Base-by-base conservation (phyloP, 1,140 invertebrate genomes). In the Neomicropteryx cornuta region DNA sequence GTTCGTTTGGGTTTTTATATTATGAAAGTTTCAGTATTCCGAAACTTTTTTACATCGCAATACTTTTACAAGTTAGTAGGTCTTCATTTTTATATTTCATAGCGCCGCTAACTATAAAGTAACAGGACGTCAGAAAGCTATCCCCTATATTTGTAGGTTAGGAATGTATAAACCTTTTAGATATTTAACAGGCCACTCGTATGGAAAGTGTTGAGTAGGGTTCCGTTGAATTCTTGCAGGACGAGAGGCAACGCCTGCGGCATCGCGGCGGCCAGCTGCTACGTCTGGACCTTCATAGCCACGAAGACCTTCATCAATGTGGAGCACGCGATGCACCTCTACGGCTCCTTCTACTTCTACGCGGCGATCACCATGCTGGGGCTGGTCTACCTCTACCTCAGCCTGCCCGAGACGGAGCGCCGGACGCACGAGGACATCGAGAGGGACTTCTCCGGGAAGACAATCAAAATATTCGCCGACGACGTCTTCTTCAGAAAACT, bases 391-490 rank as follows among this genome's bases (percentile, higher is more conserved):
- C 56, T 84, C 10, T 75, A 74, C 41, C 67, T 77, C 28, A 73
- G 75, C 39, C 53, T 90, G n/a, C 84, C 87, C 2, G 84, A 90
- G 60, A 90, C 85, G 0, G 84, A 83, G 60, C 79, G 83, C 3
- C 79, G 75, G 44, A 72, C 71, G 2, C 62, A 89, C 32, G 72
- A 82, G 53, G 82, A 89, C 54, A 84, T 89, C 23, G 75, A 79
- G 48, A 56, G 57, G 2, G 57, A 58, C 37, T 76, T 76, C 43
- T 68, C 69, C 1, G 76, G 76, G 2, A 47, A 62, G 42, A 10
- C 27, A 3, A 38, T 58, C 4, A 50, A 49, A 41, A 58, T 50
- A 19, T 65, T 68, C 33, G 63, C 62, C 10, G 51, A 62, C 28
- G 62, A 63, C 50, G 55, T 58, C 4, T 18, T 66, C 3, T 57